Evolutionary conservation across 2,113 vertebrate species (phyloP), one percentile per base, ranked within the genome.

Genomic region (Phrynosoma platyrhinos): DNA sequence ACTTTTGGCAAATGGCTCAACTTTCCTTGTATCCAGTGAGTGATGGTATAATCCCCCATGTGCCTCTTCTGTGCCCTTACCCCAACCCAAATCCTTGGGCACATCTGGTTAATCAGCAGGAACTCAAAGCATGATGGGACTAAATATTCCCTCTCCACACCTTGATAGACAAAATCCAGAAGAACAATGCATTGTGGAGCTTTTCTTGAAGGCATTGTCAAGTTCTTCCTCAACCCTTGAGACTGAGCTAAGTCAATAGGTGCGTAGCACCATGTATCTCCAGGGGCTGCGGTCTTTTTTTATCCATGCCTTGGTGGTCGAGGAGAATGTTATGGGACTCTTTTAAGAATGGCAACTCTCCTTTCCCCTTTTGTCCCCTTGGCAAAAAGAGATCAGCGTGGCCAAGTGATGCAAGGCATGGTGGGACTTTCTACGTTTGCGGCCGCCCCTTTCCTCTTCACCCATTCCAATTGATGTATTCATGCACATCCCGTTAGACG

Each of bases 401-500:
- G 91, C 84, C 0, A 0, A 87, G 84, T 0, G 2, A 83, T 47
- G 30, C 90, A 68, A 77, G 85, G 90, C 25, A 20, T 91, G 92
- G 91, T 87, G 94, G 94, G 93, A 94, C 92, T 91, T 87, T 81
- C 64, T 80, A 10, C 86, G 78, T 53, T 78, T 89, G 86, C 9
- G 87, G 95, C 91, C 89, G 90, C 91, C 94, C 86, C 81, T 87
- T 69, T 42, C 18, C 89, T 82, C 81, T 83, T 88, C 82, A 83
- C 91, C 87, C 47, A 10, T 88, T 90, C 95, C 62, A 88, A 5
- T 96, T 93, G 95, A 93, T 96, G 95, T 97, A 95, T 94, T 96
- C 97, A 96, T 96, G 93, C 95, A 94, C 95, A 95, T 94, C 92
- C 95, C 93, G 94, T 96, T 97, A 96, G 95, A 97, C 93, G 97